Conservation (phyloP, 2,797 vertebrate species). For the Myotis pilosus region DNA sequence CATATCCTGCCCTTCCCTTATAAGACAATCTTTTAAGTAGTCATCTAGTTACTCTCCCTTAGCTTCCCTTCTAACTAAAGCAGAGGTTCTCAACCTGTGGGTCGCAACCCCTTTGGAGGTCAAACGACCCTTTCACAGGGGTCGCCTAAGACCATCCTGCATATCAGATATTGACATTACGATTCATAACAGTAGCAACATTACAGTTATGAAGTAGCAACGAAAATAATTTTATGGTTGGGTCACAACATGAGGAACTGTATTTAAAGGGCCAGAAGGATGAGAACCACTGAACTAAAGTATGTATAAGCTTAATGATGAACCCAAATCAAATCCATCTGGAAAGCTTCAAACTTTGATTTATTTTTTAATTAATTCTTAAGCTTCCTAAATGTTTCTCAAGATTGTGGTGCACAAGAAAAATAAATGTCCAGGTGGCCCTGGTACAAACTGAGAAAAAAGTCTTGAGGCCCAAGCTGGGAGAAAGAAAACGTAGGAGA, state of each 20-base stretch:
- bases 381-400: not conserved
- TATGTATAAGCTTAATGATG: not conserved
- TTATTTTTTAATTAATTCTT: not conserved
- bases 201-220: too few relatives aligned
- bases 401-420: not conserved
- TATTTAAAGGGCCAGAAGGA: too few relatives aligned
- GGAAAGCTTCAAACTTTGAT: not conserved
- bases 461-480: not conserved
- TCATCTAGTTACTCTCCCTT: not conserved
- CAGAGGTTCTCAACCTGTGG: too few relatives aligned
- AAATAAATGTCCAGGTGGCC: not conserved
- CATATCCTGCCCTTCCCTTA: not conserved
- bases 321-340: constrained; percentile 6
- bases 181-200: too few relatives aligned
- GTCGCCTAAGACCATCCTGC: too few relatives aligned
- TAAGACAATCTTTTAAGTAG: constrained; percentile 25
- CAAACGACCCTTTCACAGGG: too few relatives aligned
- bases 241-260: too few relatives aligned
- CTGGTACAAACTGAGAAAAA: not conserved
- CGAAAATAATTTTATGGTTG: too few relatives aligned
- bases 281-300: too few relatives aligned
- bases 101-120: too few relatives aligned
- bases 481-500: not conserved
- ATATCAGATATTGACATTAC: too few relatives aligned
- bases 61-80: not conserved